Evolutionary conservation across 1,140 invertebrate species (phyloP).

Genomic region (Geopemphigus sp.): DNA sequence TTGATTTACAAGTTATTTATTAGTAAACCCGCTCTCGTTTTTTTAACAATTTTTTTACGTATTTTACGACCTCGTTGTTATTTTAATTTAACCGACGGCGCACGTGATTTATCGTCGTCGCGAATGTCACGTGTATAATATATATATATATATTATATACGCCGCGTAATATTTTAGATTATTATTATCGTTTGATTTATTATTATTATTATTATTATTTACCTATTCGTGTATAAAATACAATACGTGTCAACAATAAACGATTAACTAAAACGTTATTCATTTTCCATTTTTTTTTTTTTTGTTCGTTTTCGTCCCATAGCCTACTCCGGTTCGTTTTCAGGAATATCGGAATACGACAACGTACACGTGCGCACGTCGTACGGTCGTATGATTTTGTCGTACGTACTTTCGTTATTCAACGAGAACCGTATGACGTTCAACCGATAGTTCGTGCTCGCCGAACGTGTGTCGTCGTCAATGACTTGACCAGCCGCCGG

Average conservation of each 20-base stretch:
- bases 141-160: conserved; percentile 2
- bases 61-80: conserved; percentile 26
- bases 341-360: no score
- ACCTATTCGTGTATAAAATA: conserved; percentile 28
- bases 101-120: conserved; percentile 20
- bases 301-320: no score
- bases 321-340: no score
- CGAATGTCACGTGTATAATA: background rate
- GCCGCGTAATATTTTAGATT: conserved; percentile 9
- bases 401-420: no score
- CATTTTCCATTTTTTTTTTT: background rate
- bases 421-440: no score
- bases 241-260: conserved; percentile 30
- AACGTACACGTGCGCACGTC: no score
- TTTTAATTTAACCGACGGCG: conserved; percentile 17
- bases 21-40: background rate
- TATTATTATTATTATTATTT: conserved; percentile 37
- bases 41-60: background rate
- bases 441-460: no score
- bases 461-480: no score
- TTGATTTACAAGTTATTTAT: conserved; percentile 35
- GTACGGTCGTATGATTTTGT: no score
- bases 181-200: conserved; percentile 14
- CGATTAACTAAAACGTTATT: background rate
- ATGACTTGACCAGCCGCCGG: no score